Evolutionary conservation across 2,888 invertebrate genomes (phyloP).

Genomic region (Drosophila kuntzei): DNA sequence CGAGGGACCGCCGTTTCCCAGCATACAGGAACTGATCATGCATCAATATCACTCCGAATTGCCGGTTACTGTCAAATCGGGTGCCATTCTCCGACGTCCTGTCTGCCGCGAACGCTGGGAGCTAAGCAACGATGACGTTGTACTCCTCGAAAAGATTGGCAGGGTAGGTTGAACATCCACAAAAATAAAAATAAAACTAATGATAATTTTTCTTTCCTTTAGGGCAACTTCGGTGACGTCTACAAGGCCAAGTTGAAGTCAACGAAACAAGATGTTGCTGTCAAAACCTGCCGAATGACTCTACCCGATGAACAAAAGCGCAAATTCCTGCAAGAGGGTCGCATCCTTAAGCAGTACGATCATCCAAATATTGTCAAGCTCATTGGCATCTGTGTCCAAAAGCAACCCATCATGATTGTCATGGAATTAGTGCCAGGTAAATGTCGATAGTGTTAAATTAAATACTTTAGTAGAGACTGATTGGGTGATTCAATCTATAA

Average conservation of each 20-base stretch:
- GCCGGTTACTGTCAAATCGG: constrained; percentile 96
- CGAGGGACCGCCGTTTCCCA: constrained; percentile 97
- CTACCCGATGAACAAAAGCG: constrained; percentile 97
- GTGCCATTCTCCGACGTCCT: constrained; percentile 94
- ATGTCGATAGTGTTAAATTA: constrained; percentile 76
- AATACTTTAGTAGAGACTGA: background rate
- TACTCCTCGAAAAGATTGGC: constrained; percentile 96
- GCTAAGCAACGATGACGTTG: constrained; percentile 97
- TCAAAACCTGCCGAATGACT: constrained; percentile 97
- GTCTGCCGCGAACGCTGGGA: constrained; percentile 97
- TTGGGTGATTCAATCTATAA: too few species aligned
- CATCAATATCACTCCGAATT: constrained; percentile 94
- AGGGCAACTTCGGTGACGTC: constrained; percentile 99
- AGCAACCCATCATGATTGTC: constrained; percentile 99
- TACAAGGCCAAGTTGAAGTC: constrained; percentile 95
- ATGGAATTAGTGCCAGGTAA: constrained; percentile 94
- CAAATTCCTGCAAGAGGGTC: constrained; percentile 97
- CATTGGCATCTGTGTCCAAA: constrained; percentile 98
- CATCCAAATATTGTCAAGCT: constrained; percentile 98
- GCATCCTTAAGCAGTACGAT: constrained; percentile 98
- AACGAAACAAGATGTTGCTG: constrained; percentile 95
- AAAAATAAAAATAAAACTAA: too few species aligned
- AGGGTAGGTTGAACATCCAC: constrained; percentile 89
- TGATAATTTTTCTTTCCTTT: constrained; percentile 38
- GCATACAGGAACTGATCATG: constrained; percentile 95